Evolutionary conservation across 2,113 vertebrate species (phyloP).

Genomic region (Tragelaphus imberbis): DNA sequence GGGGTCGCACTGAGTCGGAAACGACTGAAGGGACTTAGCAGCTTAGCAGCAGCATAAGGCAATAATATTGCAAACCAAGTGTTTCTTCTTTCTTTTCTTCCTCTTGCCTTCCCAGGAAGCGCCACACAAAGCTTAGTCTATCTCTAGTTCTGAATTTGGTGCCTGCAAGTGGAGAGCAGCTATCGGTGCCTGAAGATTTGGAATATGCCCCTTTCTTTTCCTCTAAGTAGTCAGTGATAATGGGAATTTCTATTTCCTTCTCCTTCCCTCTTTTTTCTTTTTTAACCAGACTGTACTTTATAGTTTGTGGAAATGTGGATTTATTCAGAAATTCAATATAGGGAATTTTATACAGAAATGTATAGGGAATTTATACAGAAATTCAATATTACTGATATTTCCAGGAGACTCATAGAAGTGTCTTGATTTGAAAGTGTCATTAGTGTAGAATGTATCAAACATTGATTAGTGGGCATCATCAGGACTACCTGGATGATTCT

Average conservation of each 20-base stretch:
- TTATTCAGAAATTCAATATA: background rate
- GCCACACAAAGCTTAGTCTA: background rate
- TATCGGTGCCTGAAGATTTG: background rate
- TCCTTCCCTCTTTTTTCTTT: background rate
- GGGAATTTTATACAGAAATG: background rate
- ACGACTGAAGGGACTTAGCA: no score
- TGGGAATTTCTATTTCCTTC: background rate
- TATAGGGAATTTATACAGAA: background rate
- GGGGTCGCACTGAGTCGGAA: no score
- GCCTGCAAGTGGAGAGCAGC: background rate
- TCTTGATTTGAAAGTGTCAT: background rate
- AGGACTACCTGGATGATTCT: background rate
- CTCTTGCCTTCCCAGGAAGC: background rate
- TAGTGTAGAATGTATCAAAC: background rate
- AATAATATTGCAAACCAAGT: background rate
- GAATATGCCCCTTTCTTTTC: background rate
- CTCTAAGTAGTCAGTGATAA: background rate
- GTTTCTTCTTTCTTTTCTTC: background rate
- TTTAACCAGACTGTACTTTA: background rate
- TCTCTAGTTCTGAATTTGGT: background rate
- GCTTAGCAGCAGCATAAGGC: background rate
- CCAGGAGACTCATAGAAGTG: background rate
- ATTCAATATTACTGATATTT: background rate
- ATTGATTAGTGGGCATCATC: background rate
- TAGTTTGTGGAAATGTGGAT: background rate